These are phyloP conservation scores for Rutpela maculata DNA, from an alignment of 2,888 invertebrate genomes.

Conservation along the genomic window DNA sequence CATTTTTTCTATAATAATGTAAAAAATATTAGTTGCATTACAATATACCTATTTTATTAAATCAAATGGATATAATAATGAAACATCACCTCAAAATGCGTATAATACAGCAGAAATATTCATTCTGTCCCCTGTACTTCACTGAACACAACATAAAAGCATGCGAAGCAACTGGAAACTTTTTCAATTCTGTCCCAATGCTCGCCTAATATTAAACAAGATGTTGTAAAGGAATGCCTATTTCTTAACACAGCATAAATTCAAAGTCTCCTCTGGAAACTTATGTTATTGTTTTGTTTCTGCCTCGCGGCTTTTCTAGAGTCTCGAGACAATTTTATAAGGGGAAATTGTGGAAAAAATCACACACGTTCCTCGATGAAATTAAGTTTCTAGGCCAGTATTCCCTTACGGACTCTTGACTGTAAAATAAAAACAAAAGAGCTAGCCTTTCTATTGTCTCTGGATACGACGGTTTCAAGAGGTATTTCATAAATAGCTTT, in stretches of 20 bases:
- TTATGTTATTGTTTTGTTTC: constrained; percentile 27
- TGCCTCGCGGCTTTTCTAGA: constrained; percentile 15
- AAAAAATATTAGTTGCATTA: no score
- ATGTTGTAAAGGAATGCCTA: neutral
- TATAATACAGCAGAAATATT: no score
- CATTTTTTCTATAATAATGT: no score
- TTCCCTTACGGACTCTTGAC: constrained; percentile 9
- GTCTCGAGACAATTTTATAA: constrained; percentile 28
- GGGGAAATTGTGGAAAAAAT: constrained; percentile 23
- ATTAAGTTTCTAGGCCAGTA: constrained; percentile 22
- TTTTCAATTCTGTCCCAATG: constrained; percentile 10
- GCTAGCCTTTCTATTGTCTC: neutral
- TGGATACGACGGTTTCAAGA: neutral
- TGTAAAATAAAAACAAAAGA: constrained; percentile 14
- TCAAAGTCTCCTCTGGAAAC: constrained; percentile 7
- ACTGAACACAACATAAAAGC: neutral
- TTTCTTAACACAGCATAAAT: constrained; percentile 22
- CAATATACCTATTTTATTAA: no score
- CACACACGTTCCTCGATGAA: constrained; percentile 3
- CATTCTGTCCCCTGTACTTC: neutral
- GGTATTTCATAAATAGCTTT: neutral
- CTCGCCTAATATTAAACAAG: constrained; percentile 18
- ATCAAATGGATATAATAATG: no score
- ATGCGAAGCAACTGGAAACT: constrained; percentile 11
- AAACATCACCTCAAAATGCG: no score